phyloP scores from a whole-genome alignment of 2,888 invertebrate species.

The Hipparchia sbordonii region DNA sequence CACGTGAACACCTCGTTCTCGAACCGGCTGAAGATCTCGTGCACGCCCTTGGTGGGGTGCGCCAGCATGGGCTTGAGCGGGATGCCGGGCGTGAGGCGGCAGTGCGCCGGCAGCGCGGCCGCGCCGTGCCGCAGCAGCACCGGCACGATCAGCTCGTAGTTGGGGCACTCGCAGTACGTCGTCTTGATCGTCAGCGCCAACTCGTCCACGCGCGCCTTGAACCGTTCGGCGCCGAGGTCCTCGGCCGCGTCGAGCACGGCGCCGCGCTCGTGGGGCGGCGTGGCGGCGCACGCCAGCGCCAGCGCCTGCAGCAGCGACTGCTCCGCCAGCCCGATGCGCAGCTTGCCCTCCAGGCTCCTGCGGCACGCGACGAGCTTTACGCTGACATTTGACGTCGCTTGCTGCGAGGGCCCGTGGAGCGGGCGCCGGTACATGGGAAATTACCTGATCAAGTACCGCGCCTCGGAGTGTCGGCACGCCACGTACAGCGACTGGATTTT shows the following conservation, averaged over 20 bases:
- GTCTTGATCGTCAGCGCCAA: conserved; percentile 92
- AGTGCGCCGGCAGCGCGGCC: conserved; percentile 87
- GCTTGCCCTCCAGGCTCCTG: no score
- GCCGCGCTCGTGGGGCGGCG: no score
- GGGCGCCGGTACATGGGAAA: no score
- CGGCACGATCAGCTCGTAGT: conserved; percentile 93
- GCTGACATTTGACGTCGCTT: no score
- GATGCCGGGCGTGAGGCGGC: conserved; percentile 94
- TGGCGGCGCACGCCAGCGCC: no score
- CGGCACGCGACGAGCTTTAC: no score
- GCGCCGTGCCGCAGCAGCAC: conserved; percentile 90
- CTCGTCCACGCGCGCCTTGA: conserved; percentile 85
- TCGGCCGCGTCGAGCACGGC: not conserved
- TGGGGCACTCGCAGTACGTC: conserved; percentile 86
- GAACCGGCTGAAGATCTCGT: conserved; percentile 93
- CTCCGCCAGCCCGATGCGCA: no score
- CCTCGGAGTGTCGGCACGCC: conserved; percentile 94
- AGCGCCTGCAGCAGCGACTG: no score
- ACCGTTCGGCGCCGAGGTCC: no score
- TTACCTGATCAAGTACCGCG: conserved; percentile 90
- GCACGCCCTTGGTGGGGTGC: conserved; percentile 97
- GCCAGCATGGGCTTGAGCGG: conserved; percentile 99
- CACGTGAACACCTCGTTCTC: conserved; percentile 96
- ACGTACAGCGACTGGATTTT: conserved; percentile 96
- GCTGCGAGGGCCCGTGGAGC: no score